Evolutionary conservation across 2,113 vertebrate genomes (phyloP).

Genomic region (Halichoeres trimaculatus): DNA sequence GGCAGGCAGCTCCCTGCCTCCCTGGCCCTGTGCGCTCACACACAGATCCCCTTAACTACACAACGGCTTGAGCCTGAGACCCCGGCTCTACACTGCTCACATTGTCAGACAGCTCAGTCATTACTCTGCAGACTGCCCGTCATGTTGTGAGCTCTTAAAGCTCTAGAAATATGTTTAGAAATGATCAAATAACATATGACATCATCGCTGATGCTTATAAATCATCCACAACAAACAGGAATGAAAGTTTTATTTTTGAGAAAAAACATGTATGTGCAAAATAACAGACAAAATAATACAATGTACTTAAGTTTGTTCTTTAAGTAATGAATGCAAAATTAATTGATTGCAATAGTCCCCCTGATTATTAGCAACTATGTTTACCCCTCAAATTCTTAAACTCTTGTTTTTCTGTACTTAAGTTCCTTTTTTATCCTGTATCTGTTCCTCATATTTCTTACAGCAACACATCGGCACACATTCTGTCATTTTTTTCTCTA

Average conservation of each 20-base stretch:
- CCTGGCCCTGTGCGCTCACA: slow-evolving; percentile 24
- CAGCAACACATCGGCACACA: slow-evolving; percentile 26
- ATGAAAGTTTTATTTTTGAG: too few relatives aligned
- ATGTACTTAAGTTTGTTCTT: too few relatives aligned
- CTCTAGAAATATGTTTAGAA: background rate
- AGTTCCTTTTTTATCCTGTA: slow-evolving; percentile 9
- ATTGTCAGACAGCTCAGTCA: slow-evolving; percentile 60
- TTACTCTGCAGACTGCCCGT: slow-evolving; percentile 33
- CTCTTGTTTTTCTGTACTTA: background rate
- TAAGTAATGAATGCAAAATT: too few relatives aligned
- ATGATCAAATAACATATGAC: background rate
- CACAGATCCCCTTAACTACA: slow-evolving; percentile 33
- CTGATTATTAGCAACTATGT: too few relatives aligned
- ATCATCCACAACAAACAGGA: background rate
- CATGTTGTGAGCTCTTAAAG: slow-evolving; percentile 17
- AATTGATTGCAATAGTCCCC: too few relatives aligned
- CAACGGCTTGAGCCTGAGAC: slow-evolving; percentile 30
- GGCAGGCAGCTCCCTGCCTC: slow-evolving; percentile 65
- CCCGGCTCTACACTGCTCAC: slow-evolving; percentile 10
- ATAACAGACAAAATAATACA: too few relatives aligned
- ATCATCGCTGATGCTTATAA: background rate
- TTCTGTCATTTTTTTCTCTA: slow-evolving; percentile 43
- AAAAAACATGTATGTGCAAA: too few relatives aligned
- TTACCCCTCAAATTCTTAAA: too few relatives aligned
- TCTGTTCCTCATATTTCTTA: slow-evolving; percentile 31